Base-by-base conservation (phyloP, 2,113 vertebrate genomes). In the Nesoenas mayeri region DNA sequence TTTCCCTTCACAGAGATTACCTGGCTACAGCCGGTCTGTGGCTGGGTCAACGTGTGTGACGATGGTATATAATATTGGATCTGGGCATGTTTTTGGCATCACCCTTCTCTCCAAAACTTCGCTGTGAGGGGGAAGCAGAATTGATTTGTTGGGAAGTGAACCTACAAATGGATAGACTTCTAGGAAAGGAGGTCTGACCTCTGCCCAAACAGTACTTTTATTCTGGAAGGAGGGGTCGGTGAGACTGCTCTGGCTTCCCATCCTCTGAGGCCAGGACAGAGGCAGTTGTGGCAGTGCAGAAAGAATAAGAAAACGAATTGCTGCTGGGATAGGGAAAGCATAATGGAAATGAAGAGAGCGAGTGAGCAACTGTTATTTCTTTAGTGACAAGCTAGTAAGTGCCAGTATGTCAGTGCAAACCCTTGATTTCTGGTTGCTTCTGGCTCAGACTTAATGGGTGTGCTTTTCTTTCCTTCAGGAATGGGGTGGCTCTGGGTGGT, bases 381-480 rank as follows among this genome's bases (percentile, higher is more conserved):
- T 83, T 20, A 79, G 25, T 29, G 50, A 47, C 51, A 66, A 91
- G 31, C 28, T 60, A 38, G 25, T 32, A 21, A 22, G 15, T 69
- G 18, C 70, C 24, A 47, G 21, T 62, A 81, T 65, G 40, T 91
- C 47, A 50, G 6, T 0, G 3, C 6, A 74, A 29, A 50, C 29
- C 16, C 42, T 72, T 71, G 0, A 20, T 81, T 91, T 86, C 50
- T 86, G 24, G 11, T 74, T 0, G 0, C 2, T 71, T 10, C 54
- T 91, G 40, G 28, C n/a, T 92, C 67, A 32, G 38, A 34, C 18
- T 87, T 78, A 28, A 61, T 15, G n/a, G 38, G 6, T 21, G 4
- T 75, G n/a, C 5, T 69, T 10, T 65, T 64, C 16, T 38, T 66
- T 74, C 28, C 20, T 56, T 64, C 36, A 24, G 10, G n/a, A 73